A percentile compares a stretch with the other conserved stretches of the same genome.
These are phyloP conservation scores for Dysmachus trigonus DNA, from an alignment of 2,888 invertebrate genomes.

Conservation along the genomic window DNA sequence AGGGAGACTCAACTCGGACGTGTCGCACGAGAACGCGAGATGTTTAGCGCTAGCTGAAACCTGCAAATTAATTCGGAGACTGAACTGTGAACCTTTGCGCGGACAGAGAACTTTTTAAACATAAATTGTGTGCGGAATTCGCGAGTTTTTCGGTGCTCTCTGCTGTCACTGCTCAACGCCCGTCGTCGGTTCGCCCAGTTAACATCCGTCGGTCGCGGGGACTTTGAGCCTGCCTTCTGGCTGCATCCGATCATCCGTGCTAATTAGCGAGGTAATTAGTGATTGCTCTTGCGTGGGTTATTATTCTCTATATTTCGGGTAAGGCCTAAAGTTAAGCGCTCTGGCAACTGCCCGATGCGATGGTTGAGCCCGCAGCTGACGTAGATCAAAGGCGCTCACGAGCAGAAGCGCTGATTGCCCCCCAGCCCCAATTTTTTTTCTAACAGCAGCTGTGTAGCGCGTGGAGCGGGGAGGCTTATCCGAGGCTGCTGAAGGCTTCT, in stretches of 20 bases:
- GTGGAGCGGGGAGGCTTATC: background rate
- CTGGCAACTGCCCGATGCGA: no score
- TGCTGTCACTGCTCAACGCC: background rate
- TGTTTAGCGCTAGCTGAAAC: constrained; percentile 2
- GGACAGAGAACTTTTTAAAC: background rate
- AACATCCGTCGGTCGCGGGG: background rate
- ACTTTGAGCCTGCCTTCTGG: background rate
- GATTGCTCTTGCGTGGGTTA: background rate
- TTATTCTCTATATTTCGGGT: background rate
- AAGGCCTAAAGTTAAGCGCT: background rate
- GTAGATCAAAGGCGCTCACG: background rate
- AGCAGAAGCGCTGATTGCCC: background rate
- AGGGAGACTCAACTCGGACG: background rate
- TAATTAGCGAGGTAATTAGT: background rate
- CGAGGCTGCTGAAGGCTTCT: background rate
- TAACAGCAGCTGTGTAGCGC: background rate
- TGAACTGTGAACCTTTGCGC: background rate
- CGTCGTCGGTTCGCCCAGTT: background rate
- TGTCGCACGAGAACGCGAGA: background rate
- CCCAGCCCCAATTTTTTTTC: background rate
- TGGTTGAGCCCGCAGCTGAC: background rate
- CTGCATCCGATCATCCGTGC: background rate
- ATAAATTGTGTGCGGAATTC: background rate
- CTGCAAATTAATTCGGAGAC: background rate
- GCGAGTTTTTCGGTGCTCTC: background rate